Percentiles rank a stretch among this genome's conserved stretches.
phyloP scores from a whole-genome alignment of 2,888 invertebrate genomes.

The Anaspis maculata region DNA sequence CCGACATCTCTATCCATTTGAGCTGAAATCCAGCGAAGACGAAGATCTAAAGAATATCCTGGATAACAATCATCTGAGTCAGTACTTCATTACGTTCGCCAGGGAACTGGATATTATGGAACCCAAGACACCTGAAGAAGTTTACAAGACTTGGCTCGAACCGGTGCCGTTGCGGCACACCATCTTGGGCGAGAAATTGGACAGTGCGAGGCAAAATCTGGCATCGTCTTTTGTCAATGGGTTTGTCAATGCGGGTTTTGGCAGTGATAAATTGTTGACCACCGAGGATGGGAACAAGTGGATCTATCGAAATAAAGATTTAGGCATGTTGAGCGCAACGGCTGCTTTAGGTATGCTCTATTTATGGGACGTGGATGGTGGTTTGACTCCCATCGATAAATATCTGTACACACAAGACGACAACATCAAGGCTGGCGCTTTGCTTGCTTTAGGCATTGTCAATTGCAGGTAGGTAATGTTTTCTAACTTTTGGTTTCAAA shows the following conservation, averaged over 20 bases:
- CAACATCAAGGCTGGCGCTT: slow-evolving; percentile 91
- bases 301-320: slow-evolving; percentile 85
- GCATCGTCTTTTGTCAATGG: slow-evolving; percentile 98
- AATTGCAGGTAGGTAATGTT: no score
- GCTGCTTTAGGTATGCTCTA: slow-evolving; percentile 93
- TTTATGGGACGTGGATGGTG: slow-evolving; percentile 98
- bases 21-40: slow-evolving; percentile 55
- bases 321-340: slow-evolving; percentile 95
- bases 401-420: slow-evolving; percentile 49
- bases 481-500: no score
- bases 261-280: slow-evolving; percentile 87
- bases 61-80: slow-evolving; percentile 88
- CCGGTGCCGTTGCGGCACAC: slow-evolving; percentile 58
- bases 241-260: slow-evolving; percentile 97
- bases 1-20: slow-evolving; percentile 84
- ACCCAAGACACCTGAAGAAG: slow-evolving; percentile 97
- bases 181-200: slow-evolving; percentile 62
- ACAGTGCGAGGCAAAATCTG: slow-evolving; percentile 93
- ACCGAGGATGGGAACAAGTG: slow-evolving; percentile 65
- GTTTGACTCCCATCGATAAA: slow-evolving; percentile 95
- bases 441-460: slow-evolving; percentile 93
- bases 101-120: slow-evolving; percentile 99
- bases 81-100: slow-evolving; percentile 85
- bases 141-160: slow-evolving; percentile 96
- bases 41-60: slow-evolving; percentile 86